phyloP scores from a whole-genome alignment of 2,888 invertebrate genomes.

The Tiphia femorata region DNA sequence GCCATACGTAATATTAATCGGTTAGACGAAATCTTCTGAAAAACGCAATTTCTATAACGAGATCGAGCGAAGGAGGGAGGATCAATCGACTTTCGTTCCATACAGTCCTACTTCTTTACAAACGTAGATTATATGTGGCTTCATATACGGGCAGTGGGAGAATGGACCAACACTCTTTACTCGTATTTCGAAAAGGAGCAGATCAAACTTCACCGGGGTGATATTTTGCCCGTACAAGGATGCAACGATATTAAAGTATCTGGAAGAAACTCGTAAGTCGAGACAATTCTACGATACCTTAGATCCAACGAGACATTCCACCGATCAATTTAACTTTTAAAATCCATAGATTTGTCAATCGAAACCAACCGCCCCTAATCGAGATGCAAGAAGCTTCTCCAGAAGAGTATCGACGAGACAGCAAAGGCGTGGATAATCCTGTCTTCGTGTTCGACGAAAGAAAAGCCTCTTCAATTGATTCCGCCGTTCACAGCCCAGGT shows the following conservation, averaged over 20 bases:
- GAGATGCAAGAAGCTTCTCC: constrained; percentile 40
- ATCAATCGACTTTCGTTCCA: too few relatives aligned
- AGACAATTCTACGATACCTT: background rate
- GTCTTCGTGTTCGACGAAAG: constrained; percentile 50
- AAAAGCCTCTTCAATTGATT: constrained; percentile 44
- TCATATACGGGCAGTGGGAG: constrained; percentile 92
- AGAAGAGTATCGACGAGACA: constrained; percentile 30
- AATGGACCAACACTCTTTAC: constrained; percentile 93
- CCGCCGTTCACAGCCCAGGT: constrained; percentile 15
- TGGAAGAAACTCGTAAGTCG: constrained; percentile 56
- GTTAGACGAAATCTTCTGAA: too few relatives aligned
- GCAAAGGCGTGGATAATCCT: constrained; percentile 56
- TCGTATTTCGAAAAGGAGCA: constrained; percentile 89
- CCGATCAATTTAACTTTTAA: background rate
- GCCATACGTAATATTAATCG: too few relatives aligned
- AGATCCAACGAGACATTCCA: background rate
- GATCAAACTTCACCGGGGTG: constrained; percentile 78
- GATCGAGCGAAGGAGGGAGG: too few relatives aligned
- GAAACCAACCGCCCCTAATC: constrained; percentile 24
- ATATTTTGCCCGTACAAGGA: constrained; percentile 70
- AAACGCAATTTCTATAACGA: too few relatives aligned
- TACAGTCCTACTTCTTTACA: too few relatives aligned
- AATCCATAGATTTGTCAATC: constrained; percentile 13
- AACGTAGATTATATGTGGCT: constrained; percentile 88
- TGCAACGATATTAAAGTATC: constrained; percentile 30